These are phyloP conservation scores for Leguminivora glycinivorella DNA, from an alignment of 1,140 invertebrate genomes.

Conservation along the genomic window DNA sequence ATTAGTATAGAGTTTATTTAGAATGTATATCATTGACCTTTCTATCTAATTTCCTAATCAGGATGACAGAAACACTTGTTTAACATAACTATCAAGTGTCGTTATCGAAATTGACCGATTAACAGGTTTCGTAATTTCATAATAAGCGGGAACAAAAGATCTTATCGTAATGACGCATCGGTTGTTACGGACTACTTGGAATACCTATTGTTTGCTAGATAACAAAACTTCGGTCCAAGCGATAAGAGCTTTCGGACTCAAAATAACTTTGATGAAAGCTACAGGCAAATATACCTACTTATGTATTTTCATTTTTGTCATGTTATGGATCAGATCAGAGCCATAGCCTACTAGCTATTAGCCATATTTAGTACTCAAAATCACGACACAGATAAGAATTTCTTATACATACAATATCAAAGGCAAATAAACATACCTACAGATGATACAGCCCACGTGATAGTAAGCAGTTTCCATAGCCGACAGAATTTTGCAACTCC, in stretches of 20 bases:
- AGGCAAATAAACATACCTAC: too few relatives aligned
- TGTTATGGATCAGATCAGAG: too few relatives aligned
- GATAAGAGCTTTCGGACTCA: not conserved
- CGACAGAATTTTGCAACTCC: too few relatives aligned
- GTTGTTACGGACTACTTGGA: not conserved
- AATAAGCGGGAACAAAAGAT: conserved; percentile 7
- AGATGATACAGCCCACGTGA: too few relatives aligned
- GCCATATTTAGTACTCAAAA: too few relatives aligned
- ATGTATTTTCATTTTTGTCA: too few relatives aligned
- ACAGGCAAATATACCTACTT: too few relatives aligned
- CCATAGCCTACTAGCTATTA: too few relatives aligned
- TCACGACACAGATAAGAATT: too few relatives aligned
- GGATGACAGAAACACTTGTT: not conserved
- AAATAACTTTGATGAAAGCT: not conserved
- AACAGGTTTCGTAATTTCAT: conserved; percentile 15
- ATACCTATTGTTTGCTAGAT: conserved; percentile 14
- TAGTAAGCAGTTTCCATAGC: too few relatives aligned
- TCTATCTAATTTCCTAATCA: conserved; percentile 5
- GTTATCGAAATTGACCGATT: conserved; percentile 12
- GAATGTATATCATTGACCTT: not conserved
- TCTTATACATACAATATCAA: too few relatives aligned
- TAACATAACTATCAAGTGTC: conserved; percentile 3
- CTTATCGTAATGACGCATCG: conserved; percentile 16
- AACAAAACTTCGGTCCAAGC: not conserved
- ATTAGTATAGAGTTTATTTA: too few relatives aligned